Conservation (phyloP, 1,140 invertebrate genomes). For the Myzus persicae region DNA sequence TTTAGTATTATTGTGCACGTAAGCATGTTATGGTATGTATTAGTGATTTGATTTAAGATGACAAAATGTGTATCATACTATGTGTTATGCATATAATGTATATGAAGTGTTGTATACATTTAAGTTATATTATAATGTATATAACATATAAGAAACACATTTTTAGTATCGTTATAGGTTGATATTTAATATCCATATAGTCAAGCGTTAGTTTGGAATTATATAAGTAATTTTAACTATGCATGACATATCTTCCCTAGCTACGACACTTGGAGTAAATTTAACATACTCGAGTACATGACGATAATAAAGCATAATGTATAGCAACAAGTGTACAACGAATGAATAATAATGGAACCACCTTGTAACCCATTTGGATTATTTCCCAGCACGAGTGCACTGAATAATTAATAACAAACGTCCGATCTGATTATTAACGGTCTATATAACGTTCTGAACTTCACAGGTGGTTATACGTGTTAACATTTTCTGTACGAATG, state of each 20-base stretch:
- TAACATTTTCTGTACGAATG: background rate
- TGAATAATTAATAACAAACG: constrained; percentile 52
- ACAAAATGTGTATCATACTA: background rate
- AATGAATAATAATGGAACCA: constrained; percentile 52
- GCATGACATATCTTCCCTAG: background rate
- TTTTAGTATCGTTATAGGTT: background rate
- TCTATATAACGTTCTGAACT: background rate
- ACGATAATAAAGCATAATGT: background rate
- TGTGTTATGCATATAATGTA: background rate
- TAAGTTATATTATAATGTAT: background rate
- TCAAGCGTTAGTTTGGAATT: too few species aligned
- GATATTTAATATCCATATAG: background rate
- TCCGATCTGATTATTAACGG: constrained; percentile 45
- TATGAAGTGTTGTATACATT: too few species aligned
- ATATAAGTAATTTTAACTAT: background rate
- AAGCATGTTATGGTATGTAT: background rate
- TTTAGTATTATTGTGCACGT: background rate
- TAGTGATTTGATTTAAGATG: background rate
- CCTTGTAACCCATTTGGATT: constrained; percentile 44
- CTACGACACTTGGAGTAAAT: background rate
- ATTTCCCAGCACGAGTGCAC: constrained; percentile 39
- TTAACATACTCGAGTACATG: background rate
- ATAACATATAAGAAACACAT: background rate
- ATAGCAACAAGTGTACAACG: constrained; percentile 33
- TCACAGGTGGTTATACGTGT: constrained; percentile 22